phyloP scores from a whole-genome alignment of 1,140 invertebrate species.

The Uloborus diversus region DNA sequence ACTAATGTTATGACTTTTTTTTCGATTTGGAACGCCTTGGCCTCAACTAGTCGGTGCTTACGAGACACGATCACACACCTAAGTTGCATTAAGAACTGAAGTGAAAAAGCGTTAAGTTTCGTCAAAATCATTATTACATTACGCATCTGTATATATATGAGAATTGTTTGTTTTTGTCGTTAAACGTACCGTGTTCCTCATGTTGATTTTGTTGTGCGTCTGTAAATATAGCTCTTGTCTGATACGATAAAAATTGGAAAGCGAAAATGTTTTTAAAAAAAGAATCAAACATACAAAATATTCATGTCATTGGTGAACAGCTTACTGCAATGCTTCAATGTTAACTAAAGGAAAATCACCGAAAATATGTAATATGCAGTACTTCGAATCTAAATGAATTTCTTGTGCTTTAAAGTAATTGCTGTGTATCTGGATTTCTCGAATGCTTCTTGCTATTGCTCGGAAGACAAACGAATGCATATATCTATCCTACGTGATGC shows the following conservation, averaged over 20 bases:
- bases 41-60: conserved; percentile 55
- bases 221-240: conserved; percentile 22
- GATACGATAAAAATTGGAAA: background rate
- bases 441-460: conserved; percentile 46
- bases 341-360: background rate
- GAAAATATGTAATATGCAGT: background rate
- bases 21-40: conserved; percentile 23
- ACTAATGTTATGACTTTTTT: background rate
- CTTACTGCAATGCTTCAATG: background rate
- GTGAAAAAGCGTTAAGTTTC: conserved; percentile 29
- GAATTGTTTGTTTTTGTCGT: conserved; percentile 29
- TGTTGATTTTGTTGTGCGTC: conserved; percentile 45
- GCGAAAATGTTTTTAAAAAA: conserved; percentile 3
- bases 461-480: conserved; percentile 21
- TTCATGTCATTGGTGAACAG: background rate
- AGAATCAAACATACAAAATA: background rate
- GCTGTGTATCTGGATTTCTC: conserved; percentile 15
- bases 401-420: background rate
- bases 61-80: conserved; percentile 34
- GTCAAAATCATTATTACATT: conserved; percentile 48
- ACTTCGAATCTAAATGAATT: background rate
- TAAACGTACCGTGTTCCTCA: conserved; percentile 47
- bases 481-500: conserved; percentile 22
- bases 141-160: conserved; percentile 24
- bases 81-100: conserved; percentile 38